Conservation (phyloP, 2,888 invertebrate species). For the Epinotia brunnichana region DNA sequence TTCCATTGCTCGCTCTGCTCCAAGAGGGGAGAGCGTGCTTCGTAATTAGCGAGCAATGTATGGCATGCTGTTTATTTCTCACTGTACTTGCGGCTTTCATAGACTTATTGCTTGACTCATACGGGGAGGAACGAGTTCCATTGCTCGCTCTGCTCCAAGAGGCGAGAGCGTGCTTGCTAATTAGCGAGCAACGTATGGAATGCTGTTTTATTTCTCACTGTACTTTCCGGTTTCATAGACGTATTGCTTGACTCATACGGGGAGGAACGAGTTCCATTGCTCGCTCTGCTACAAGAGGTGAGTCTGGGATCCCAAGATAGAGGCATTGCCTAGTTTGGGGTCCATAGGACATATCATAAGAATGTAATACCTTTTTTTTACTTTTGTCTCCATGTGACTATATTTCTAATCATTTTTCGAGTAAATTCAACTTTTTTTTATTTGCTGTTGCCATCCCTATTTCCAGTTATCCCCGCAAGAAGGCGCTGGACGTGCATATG, state of each 20-base stretch:
- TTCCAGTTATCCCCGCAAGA: constrained; percentile 49
- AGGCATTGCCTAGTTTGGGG: no score
- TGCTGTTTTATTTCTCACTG: background rate
- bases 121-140: constrained; percentile 34
- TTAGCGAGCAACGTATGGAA: background rate
- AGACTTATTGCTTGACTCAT: constrained; percentile 48
- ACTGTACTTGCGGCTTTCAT: background rate
- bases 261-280: no score
- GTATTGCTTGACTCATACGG: no score
- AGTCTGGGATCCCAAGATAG: no score
- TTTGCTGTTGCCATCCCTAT: background rate
- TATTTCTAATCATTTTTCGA: no score
- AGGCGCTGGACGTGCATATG: constrained; percentile 46
- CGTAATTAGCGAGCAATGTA: background rate
- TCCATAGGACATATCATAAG: no score
- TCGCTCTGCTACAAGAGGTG: no score
- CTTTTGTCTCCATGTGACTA: no score
- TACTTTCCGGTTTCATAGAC: background rate
- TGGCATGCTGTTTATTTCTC: background rate
- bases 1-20: constrained; percentile 33
- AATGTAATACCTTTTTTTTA: no score
- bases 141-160: constrained; percentile 32
- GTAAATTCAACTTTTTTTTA: no score
- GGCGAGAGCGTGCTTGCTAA: background rate
- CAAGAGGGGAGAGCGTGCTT: constrained; percentile 10